These are phyloP conservation scores for Macrotus californicus DNA, from an alignment of 2,113 vertebrate species.

Conservation along the genomic window DNA sequence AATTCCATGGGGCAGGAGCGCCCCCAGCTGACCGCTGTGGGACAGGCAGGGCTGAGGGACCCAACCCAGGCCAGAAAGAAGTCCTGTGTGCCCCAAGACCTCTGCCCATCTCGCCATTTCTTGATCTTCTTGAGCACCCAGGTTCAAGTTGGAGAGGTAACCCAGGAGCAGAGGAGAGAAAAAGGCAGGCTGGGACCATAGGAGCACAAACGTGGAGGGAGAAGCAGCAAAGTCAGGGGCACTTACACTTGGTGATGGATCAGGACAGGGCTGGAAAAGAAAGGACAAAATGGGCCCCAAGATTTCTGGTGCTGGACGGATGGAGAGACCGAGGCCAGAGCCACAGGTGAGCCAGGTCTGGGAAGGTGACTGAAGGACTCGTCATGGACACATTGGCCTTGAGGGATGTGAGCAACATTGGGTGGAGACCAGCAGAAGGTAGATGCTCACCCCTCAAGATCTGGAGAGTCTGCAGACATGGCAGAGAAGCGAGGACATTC, in stretches of 20 bases:
- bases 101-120: not conserved
- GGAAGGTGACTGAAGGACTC: not conserved
- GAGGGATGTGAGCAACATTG: not conserved
- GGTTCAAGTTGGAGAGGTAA: not conserved
- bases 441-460: not conserved
- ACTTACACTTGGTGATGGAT: not conserved
- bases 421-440: not conserved
- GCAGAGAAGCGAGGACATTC: not conserved
- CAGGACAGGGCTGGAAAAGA: not conserved
- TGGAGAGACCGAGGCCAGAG: not conserved
- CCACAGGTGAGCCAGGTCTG: not conserved
- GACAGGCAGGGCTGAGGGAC: not conserved
- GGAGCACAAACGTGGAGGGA: not conserved
- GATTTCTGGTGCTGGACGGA: not conserved
- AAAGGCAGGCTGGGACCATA: not conserved
- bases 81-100: not conserved
- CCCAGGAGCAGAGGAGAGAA: not conserved
- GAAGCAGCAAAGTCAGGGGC: not conserved
- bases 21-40: constrained; percentile 35
- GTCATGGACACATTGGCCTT: not conserved
- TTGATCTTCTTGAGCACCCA: not conserved
- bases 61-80: not conserved
- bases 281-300: not conserved
- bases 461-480: not conserved
- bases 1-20: constrained; percentile 45